A percentile compares a stretch with the other conserved stretches of the same genome.
phyloP scores from a whole-genome alignment of 2,113 vertebrate species.

The Lycaon pictus region DNA sequence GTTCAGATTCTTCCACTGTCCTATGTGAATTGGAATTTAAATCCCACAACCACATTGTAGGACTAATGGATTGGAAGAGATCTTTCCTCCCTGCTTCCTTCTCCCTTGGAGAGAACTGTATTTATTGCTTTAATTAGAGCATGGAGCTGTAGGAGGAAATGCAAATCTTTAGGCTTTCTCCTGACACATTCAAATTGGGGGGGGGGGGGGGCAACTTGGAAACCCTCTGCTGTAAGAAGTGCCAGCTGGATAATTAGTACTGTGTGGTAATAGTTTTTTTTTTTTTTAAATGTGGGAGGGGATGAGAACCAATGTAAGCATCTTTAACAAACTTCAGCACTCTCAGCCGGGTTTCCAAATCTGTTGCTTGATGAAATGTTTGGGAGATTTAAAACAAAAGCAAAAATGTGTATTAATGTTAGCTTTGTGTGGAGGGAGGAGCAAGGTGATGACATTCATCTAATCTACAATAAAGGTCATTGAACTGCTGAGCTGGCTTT shows the following conservation, averaged over 20 bases:
- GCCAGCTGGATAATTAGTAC: slow-evolving; percentile 68
- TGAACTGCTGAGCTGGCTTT: slow-evolving; percentile 69
- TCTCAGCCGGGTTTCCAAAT: slow-evolving; percentile 53
- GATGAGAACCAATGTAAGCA: neutral
- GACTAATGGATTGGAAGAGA: slow-evolving; percentile 49
- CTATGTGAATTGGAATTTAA: neutral
- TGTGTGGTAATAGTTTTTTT: slow-evolving; percentile 19
- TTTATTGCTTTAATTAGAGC: slow-evolving; percentile 82
- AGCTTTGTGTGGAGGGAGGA: slow-evolving; percentile 60
- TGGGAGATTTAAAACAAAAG: neutral
- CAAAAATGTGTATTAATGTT: neutral
- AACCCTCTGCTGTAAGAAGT: neutral
- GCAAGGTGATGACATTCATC: slow-evolving; percentile 31
- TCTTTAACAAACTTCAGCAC: slow-evolving; percentile 15
- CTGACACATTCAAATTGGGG: slow-evolving; percentile 51
- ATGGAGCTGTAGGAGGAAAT: slow-evolving; percentile 59
- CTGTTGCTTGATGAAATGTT: neutral
- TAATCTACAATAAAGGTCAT: slow-evolving; percentile 61
- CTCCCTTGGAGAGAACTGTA: slow-evolving; percentile 52
- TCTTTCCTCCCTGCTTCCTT: slow-evolving; percentile 49
- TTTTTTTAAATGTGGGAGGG: neutral
- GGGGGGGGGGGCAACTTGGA: slow-evolving; percentile 56
- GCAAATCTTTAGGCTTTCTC: slow-evolving; percentile 52
- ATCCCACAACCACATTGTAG: neutral
- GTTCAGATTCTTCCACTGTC: neutral